These are phyloP conservation scores for Carcharodon carcharias DNA, from an alignment of 2,797 vertebrate species.

Conservation along the genomic window DNA sequence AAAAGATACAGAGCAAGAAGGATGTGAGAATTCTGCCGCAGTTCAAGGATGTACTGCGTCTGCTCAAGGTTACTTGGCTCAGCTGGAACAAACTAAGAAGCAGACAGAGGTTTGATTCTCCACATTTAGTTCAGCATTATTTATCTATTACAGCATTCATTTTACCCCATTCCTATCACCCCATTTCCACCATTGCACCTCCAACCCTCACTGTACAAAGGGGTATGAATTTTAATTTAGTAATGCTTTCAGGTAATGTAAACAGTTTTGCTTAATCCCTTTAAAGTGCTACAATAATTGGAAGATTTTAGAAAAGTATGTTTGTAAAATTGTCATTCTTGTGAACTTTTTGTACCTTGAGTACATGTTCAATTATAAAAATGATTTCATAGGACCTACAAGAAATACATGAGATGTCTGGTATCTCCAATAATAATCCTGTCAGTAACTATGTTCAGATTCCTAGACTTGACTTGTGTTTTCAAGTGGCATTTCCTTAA, in stretches of 20 bases:
- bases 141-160: background rate
- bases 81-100: background rate
- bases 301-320: background rate
- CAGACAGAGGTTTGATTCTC: background rate
- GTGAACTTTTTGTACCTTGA: background rate
- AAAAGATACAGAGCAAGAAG: background rate
- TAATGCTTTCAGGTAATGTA: background rate
- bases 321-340: background rate
- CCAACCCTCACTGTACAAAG: background rate
- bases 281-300: background rate
- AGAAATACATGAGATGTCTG: background rate
- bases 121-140: background rate
- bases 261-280: background rate
- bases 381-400: background rate
- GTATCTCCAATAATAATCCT: background rate
- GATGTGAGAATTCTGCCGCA: background rate
- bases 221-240: background rate
- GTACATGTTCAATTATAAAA: background rate
- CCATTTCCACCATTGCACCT: too few species aligned
- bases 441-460: background rate
- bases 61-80: background rate
- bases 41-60: background rate
- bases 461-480: background rate
- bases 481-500: background rate
- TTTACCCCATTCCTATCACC: background rate